phyloP scores from a whole-genome alignment of 2,113 vertebrate species.

The Mastomys natalensis region DNA sequence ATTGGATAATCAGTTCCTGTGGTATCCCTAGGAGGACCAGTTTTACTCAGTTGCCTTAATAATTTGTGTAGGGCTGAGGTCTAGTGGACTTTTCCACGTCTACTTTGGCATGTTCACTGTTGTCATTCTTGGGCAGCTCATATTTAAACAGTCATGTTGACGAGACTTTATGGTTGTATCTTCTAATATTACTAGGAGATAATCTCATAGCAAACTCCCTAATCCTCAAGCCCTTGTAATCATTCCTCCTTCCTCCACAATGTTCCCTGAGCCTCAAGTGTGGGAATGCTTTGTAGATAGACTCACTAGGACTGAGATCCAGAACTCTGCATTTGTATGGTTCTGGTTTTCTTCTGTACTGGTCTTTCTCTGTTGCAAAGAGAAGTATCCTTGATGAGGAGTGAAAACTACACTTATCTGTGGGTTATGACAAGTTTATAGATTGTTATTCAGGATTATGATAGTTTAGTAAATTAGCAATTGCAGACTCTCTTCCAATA shows the following conservation, averaged over 20 bases:
- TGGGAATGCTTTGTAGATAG: not conserved
- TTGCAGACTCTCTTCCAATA: not conserved
- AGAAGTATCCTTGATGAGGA: not conserved
- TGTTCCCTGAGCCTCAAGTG: not conserved
- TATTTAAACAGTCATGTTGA: not conserved
- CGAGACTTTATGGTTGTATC: not conserved
- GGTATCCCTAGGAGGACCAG: not conserved
- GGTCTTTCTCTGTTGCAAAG: not conserved
- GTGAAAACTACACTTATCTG: not conserved
- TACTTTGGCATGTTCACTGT: not conserved
- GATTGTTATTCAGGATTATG: not conserved
- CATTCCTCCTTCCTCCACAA: not conserved
- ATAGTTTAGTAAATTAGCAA: not conserved
- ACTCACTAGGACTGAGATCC: not conserved
- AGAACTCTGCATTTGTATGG: not conserved
- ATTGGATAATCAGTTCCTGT: not conserved
- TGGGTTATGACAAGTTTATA: not conserved
- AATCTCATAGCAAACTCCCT: not conserved
- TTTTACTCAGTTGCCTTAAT: not conserved
- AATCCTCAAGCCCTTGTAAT: not conserved
- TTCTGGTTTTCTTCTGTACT: not conserved
- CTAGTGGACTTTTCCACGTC: not conserved
- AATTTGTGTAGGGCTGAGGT: not conserved
- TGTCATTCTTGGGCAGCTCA: not conserved
- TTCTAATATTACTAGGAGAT: not conserved